These are phyloP conservation scores for Talpa occidentalis DNA, from an alignment of 2,113 vertebrate species.

Conservation along the genomic window DNA sequence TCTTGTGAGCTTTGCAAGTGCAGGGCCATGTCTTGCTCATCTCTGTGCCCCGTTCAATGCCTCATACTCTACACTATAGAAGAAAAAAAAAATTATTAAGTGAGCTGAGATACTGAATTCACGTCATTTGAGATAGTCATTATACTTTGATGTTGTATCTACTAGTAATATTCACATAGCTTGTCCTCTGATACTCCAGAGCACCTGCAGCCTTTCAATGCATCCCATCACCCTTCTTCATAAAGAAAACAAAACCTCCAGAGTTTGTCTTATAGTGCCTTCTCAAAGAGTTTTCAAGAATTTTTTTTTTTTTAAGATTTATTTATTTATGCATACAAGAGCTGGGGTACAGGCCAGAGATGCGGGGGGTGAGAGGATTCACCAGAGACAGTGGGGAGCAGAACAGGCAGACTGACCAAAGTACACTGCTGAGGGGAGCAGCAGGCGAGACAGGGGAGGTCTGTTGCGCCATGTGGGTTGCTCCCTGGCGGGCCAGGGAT, in stretches of 20 bases:
- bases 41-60: neutral
- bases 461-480: too few species aligned
- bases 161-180: neutral
- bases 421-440: too few species aligned
- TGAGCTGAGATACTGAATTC: conserved; percentile 26
- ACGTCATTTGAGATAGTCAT: conserved; percentile 27
- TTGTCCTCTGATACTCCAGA: neutral
- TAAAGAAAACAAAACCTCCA: neutral
- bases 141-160: neutral
- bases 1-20: neutral
- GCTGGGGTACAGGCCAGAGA: too few species aligned
- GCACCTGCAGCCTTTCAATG: neutral
- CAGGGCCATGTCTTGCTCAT: neutral
- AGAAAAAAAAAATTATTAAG: conserved; percentile 20
- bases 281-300: neutral
- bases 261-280: neutral
- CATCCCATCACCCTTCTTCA: neutral
- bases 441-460: too few species aligned
- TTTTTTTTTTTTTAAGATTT: too few species aligned
- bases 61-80: neutral
- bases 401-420: too few species aligned
- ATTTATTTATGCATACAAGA: too few species aligned
- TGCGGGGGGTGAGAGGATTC: too few species aligned
- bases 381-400: too few species aligned
- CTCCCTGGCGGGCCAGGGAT: too few species aligned